Base-by-base conservation (phyloP, 1,140 invertebrate species). In the Drosophila nigromelanica region DNA sequence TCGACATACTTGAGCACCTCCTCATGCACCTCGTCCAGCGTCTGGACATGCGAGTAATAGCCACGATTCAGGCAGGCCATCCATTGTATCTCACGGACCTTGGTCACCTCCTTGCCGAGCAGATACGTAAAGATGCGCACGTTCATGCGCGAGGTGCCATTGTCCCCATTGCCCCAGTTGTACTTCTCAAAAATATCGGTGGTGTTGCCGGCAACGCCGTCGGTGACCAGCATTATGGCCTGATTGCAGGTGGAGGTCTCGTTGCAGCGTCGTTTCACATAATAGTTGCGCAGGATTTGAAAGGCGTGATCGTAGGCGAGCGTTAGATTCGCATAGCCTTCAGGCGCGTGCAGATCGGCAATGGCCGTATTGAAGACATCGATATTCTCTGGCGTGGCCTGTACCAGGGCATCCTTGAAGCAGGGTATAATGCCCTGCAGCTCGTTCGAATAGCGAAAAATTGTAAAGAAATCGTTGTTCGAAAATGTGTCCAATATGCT, bases 181-280 rank as follows among this genome's bases (percentile, higher is more conserved):
- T 98, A 96, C 50, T 94, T 92, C 73, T 96, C 93, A 83, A 99
- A 98, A 8, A 99, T 95, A 73, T 96, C 95, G 30, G 97, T 97
- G 51, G 97, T 95, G 89, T 98, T 98, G 52, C 96, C 95, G 1
- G 98, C 95, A n/a, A 99, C 96, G 33, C 98, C 98, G 93, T 99
- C 99, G 1, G 99, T 99, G 47, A 99, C 95, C n/a, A 99, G 92
- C 98, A 99, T 99, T 45, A 99, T 98, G 7, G 98, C 95, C 93
- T 99, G 98, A 93, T 99, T 99, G 89, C 98, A 99, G 62, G 93
- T 93, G 10, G 93, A 92, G 2, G 91, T 80, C 55, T 92, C 93
- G 55, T 93, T 93, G 67, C 95, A 96, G 47, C 93, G 93, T 3
- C 94, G 92, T 11, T 78, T 91, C 5, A 93, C 89, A 50, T 95